These are phyloP conservation scores for Melanotaenia parkinsoni DNA, from an alignment of 2,797 vertebrate genomes.

Conservation along the genomic window DNA sequence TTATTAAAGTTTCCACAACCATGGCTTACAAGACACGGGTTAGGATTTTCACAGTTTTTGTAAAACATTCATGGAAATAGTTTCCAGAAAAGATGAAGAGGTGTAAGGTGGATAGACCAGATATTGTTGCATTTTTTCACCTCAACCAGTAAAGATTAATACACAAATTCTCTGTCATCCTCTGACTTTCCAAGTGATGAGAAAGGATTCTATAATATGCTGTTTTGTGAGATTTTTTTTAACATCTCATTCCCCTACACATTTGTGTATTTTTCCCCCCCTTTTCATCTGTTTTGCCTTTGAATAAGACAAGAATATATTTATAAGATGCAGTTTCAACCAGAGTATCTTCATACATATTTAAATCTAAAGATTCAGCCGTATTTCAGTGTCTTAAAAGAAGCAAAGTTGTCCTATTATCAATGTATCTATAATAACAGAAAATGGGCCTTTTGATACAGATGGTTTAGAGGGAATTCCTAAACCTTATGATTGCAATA, in stretches of 20 bases:
- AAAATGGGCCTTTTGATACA: not conserved
- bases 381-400: too few species aligned
- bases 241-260: not conserved
- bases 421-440: not conserved
- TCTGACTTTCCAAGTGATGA: not conserved
- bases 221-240: not conserved
- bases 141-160: not conserved
- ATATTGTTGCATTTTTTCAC: not conserved
- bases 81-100: constrained; percentile 10
- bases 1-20: constrained; percentile 49
- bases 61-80: constrained; percentile 43
- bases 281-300: not conserved
- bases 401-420: not conserved
- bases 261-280: too few species aligned
- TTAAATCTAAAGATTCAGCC: too few species aligned
- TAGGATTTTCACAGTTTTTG: constrained; percentile 34
- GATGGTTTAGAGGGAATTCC: not conserved
- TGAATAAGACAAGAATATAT: not conserved
- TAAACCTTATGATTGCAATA: not conserved
- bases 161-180: not conserved
- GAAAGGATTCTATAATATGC: not conserved
- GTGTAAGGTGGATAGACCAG: not conserved
- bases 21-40: constrained; percentile 30
- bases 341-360: too few species aligned
- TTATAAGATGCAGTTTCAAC: not conserved